phyloP scores from a whole-genome alignment of 2,888 invertebrate species.

The Dromius quadrimaculatus region DNA sequence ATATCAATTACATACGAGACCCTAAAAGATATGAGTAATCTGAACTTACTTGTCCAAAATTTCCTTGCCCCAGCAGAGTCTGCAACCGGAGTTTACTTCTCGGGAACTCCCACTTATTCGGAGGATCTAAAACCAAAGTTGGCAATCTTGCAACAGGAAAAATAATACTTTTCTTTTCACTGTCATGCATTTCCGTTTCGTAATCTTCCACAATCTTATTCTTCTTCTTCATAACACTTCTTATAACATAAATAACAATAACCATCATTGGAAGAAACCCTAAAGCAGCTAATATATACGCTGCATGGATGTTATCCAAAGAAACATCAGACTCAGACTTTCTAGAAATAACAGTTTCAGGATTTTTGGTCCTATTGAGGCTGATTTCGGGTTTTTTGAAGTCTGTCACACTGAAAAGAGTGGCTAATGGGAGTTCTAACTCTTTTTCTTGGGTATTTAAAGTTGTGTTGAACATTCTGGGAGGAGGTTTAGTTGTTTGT shows the following conservation, averaged over 20 bases:
- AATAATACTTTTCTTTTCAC: conserved; percentile 69
- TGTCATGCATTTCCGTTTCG: conserved; percentile 73
- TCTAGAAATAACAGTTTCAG: conserved; percentile 57
- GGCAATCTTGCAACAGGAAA: conserved; percentile 64
- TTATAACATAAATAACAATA: conserved; percentile 71
- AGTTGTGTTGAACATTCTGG: conserved; percentile 12
- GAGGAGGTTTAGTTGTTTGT: conserved; percentile 1
- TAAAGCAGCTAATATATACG: conserved; percentile 73
- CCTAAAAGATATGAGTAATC: too few species aligned
- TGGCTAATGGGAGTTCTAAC: conserved; percentile 34
- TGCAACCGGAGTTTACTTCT: conserved; percentile 81
- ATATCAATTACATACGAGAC: too few species aligned
- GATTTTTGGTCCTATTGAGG: conserved; percentile 6
- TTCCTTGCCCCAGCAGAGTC: conserved; percentile 85
- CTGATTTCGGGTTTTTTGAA: conserved; percentile 22
- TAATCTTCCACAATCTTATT: conserved; percentile 68
- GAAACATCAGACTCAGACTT: conserved; percentile 66
- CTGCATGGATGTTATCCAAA: conserved; percentile 71
- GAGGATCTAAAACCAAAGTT: conserved; percentile 65
- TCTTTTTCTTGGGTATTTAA: conserved; percentile 20
- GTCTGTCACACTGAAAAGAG: conserved; percentile 39
- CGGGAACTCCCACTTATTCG: conserved; percentile 81
- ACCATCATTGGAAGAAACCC: conserved; percentile 73
- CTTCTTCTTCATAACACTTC: conserved; percentile 69
- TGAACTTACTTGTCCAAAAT: conserved; percentile 83